Conservation (phyloP, 1,140 invertebrate genomes). For the Bombus superbus region DNA sequence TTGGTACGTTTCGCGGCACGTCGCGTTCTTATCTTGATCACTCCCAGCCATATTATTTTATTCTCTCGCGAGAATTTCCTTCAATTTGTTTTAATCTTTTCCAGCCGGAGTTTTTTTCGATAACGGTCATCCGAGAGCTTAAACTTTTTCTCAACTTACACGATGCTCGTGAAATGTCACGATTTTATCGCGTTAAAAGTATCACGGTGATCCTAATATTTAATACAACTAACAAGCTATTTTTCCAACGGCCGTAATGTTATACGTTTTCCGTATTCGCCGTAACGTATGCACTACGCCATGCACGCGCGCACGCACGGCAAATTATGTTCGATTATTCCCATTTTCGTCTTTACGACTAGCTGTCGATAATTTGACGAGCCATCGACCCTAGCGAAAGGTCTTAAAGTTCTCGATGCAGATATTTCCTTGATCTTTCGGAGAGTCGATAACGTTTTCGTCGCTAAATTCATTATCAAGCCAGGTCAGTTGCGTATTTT, state of each 20-base stretch:
- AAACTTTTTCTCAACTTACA: neutral
- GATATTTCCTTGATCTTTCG: neutral
- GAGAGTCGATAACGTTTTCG: neutral
- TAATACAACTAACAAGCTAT: neutral
- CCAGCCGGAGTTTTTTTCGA: neutral
- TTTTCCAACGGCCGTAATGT: neutral
- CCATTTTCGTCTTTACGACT: too few species aligned
- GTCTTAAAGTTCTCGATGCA: fast-evolving
- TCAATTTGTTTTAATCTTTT: conserved; percentile 5
- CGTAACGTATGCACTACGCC: too few species aligned
- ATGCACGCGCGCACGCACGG: fast-evolving
- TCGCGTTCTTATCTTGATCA: neutral
- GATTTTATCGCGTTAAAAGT: neutral
- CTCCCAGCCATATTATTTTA: conserved; percentile 1
- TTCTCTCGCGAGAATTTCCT: neutral
- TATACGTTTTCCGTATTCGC: neutral
- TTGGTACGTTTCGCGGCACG: too few species aligned
- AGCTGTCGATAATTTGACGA: too few species aligned
- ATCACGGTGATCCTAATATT: neutral
- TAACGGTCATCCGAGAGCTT: neutral
- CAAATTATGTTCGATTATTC: too few species aligned
- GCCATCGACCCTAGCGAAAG: too few species aligned
- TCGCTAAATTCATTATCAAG: neutral
- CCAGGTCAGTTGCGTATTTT: conserved; percentile 17
- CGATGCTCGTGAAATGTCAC: neutral